phyloP scores from a whole-genome alignment of 53 echinoderm and acorn worm species.

The Crossaster papposus region DNA sequence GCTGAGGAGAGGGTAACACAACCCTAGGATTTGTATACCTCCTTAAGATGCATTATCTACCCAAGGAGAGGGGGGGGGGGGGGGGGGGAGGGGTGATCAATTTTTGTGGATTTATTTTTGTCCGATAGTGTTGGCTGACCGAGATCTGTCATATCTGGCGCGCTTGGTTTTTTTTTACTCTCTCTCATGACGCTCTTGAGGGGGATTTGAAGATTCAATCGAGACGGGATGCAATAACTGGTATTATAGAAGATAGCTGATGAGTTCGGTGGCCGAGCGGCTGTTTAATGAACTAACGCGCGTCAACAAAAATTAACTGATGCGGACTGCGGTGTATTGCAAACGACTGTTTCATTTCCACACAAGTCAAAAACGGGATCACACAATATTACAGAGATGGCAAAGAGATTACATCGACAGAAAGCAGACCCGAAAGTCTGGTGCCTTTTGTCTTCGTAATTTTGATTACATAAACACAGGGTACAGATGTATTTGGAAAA shows the following conservation, averaged over 20 bases:
- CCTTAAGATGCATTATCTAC: constrained; percentile 1
- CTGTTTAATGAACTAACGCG: neutral
- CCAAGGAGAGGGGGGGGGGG: neutral
- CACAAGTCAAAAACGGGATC: too few species aligned
- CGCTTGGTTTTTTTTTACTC: neutral
- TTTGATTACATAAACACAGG: constrained; percentile 25
- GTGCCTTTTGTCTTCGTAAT: constrained; percentile 28
- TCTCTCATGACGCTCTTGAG: neutral
- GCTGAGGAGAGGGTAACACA: neutral
- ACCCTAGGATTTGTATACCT: neutral
- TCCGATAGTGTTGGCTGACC: constrained; percentile 24
- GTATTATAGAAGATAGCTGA: constrained; percentile 32
- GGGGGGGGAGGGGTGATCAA: neutral
- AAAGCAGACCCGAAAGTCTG: constrained; percentile 19
- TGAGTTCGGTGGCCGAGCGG: constrained; percentile 31
- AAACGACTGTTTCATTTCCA: neutral
- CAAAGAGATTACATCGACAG: neutral
- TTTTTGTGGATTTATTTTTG: constrained; percentile 7
- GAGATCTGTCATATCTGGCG: constrained; percentile 35
- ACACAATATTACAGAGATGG: too few species aligned
- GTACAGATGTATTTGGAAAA: constrained; percentile 33
- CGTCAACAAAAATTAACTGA: neutral
- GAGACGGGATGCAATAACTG: constrained; percentile 9
- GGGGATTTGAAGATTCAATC: neutral
- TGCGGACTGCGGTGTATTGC: too few species aligned